Base-by-base conservation (phyloP, 2,888 invertebrate genomes). In the Lochmaea crataegi region DNA sequence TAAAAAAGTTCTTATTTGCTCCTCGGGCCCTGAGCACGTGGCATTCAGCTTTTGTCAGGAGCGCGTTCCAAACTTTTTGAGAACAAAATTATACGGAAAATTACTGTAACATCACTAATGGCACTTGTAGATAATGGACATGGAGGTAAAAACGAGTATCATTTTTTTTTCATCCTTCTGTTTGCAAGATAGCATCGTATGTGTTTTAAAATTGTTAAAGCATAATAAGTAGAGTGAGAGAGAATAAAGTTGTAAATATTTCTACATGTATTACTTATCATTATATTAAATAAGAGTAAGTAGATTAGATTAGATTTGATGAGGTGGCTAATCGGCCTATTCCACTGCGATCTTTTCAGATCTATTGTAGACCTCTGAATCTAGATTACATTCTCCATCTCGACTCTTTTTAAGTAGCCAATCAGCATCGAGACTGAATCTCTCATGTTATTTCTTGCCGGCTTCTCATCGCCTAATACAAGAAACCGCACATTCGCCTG, bases 1-100 rank as follows among this genome's bases (percentile, higher is more conserved):
- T 76, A 78, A 77, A 78, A 77, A 76, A 79, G 73, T 78, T 75
- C 78, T 78, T 78, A 75, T 78, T 74, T 77, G 73, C 73, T 77
- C 76, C 76, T 77, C 71, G 65, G 63, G 76, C 70, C 32, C 58
- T 32, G 67, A 77, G 76, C 76, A 77, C 76, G 76, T 75, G 76
- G 75, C 73, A 69, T 68, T 63, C 71, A 64, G 72, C 73, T 68
- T 70, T 68, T 70, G 69, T 70, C 67, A 74, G 53, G 60, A 68
- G 65, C 71, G 76, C 69, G 70, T 64, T 63, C 61, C 53, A 61
- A 42, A 65, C 60, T 56, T 71, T 75, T 75, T 73, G 65, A 65
- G 71, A 68, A 66, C 71, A 66, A 71, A 73, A 68, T 75, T 74
- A 74, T 70, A 67, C 68, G 64, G 63, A 71, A 67, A 67, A 68